phyloP scores from a whole-genome alignment of 2,888 invertebrate genomes.

The Lasioglossum morio region DNA sequence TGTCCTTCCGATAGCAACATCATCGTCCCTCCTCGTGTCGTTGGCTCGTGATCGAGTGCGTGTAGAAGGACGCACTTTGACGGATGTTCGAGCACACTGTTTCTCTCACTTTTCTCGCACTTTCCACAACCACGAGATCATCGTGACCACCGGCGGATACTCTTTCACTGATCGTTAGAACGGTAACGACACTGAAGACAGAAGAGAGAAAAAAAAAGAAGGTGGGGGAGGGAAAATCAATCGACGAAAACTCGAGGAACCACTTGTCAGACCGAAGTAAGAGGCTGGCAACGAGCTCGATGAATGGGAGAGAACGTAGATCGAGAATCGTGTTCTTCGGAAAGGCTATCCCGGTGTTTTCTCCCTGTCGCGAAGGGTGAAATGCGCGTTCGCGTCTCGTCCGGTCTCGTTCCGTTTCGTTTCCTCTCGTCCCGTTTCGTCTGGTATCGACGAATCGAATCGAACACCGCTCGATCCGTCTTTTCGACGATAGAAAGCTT shows the following conservation, averaged over 20 bases:
- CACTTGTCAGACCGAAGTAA: not conserved
- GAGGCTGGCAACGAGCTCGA: not conserved
- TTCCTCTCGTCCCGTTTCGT: not conserved
- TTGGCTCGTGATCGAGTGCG: slow-evolving; percentile 24
- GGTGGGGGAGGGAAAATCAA: not conserved
- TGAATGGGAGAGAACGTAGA: not conserved
- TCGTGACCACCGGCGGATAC: slow-evolving; percentile 57
- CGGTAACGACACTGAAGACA: not conserved
- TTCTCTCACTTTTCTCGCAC: slow-evolving; percentile 74
- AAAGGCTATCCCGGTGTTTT: slow-evolving; percentile 27
- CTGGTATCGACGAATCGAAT: not conserved
- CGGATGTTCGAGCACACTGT: slow-evolving; percentile 27
- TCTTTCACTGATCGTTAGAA: slow-evolving; percentile 20
- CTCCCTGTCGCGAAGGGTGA: slow-evolving; percentile 3
- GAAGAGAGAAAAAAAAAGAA: not conserved
- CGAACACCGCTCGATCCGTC: slow-evolving; percentile 21
- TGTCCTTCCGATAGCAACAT: slow-evolving; percentile 62
- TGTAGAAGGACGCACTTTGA: slow-evolving; percentile 39
- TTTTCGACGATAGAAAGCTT: not conserved
- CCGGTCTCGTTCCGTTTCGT: not conserved
- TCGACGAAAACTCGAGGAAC: not conserved
- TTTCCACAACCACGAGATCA: slow-evolving; percentile 73
- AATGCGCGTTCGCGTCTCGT: not conserved
- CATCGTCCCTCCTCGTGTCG: slow-evolving; percentile 54
- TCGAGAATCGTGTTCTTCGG: slow-evolving; percentile 18